These are phyloP conservation scores for Ifrita kowaldi DNA, from an alignment of 2,113 vertebrate genomes.

Conservation along the genomic window DNA sequence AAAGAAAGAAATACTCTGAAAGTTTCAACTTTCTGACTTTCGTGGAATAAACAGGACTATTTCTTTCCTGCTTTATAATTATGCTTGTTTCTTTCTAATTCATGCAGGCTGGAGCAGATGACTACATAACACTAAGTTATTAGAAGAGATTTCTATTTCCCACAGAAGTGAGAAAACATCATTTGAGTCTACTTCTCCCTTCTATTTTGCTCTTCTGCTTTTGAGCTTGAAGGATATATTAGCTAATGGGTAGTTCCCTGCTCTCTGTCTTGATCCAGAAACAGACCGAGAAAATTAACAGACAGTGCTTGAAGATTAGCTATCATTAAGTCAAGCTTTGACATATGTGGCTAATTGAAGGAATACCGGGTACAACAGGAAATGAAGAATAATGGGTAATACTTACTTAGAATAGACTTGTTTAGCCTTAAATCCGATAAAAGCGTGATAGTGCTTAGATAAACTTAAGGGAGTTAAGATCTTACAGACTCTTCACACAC, in stretches of 20 bases:
- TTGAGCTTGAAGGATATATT: background rate
- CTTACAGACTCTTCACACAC: background rate
- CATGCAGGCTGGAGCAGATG: background rate
- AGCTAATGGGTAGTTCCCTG: background rate
- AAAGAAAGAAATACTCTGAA: background rate
- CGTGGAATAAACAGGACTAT: background rate
- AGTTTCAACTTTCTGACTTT: background rate
- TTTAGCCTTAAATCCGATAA: conserved; percentile 7
- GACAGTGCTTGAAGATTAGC: background rate
- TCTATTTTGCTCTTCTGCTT: background rate
- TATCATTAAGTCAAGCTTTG: conserved; percentile 29
- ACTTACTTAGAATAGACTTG: background rate
- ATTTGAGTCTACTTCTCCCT: background rate
- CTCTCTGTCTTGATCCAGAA: conserved; percentile 31
- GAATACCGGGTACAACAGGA: conserved; percentile 5
- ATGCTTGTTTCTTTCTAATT: background rate
- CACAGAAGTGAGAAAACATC: background rate
- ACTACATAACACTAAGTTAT: background rate
- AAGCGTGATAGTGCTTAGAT: background rate
- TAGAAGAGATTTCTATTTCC: background rate
- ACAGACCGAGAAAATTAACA: conserved; percentile 28
- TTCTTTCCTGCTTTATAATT: background rate
- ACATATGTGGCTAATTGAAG: conserved; percentile 12
- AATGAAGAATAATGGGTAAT: conserved; percentile 9
- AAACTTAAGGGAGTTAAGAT: background rate